These are phyloP conservation scores for Trichoplusia ni DNA, from an alignment of 1,140 invertebrate species.

Conservation along the genomic window DNA sequence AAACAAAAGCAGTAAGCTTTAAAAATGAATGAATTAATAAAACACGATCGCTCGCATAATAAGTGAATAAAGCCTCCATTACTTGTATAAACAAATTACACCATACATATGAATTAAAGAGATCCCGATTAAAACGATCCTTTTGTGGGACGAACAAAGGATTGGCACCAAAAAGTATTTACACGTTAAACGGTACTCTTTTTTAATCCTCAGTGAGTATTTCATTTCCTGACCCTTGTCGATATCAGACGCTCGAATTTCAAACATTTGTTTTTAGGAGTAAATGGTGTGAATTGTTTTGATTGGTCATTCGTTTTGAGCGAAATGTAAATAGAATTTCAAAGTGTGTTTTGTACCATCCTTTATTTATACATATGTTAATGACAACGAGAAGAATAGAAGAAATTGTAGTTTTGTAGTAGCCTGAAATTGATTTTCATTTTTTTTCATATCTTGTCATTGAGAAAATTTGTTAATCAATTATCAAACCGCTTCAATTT, in stretches of 20 bases:
- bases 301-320: background rate
- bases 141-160: background rate
- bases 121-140: background rate
- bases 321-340: no score
- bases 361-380: no score
- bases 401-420: no score
- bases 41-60: background rate
- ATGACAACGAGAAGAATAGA: no score
- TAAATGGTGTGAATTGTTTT: background rate
- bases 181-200: no score
- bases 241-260: background rate
- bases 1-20: no score
- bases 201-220: background rate
- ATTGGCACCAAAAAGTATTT: background rate
- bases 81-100: slow-evolving; percentile 16
- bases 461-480: no score
- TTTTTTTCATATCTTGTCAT: no score
- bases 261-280: slow-evolving; percentile 9
- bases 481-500: no score
- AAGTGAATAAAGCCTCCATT: slow-evolving; percentile 9
- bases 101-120: slow-evolving; percentile 8
- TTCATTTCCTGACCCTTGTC: slow-evolving; percentile 16
- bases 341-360: no score
- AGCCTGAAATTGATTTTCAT: no score
- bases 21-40: background rate